A percentile compares a stretch with the other conserved stretches of the same genome.
phyloP scores from a whole-genome alignment of 1,140 invertebrate genomes.

The Geopemphigus sp. region DNA sequence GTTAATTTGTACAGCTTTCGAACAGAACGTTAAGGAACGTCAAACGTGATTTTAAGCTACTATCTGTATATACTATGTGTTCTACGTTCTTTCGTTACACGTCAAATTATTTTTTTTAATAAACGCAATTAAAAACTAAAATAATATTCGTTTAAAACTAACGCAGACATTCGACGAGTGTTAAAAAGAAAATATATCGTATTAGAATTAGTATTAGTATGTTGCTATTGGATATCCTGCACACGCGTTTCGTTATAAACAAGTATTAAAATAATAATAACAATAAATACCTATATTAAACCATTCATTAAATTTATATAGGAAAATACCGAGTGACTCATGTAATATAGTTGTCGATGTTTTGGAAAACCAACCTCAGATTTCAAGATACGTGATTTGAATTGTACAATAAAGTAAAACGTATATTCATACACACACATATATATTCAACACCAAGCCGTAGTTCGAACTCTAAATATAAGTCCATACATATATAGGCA shows the following conservation, averaged over 20 bases:
- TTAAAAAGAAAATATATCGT: slow-evolving; percentile 10
- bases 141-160: too few species aligned
- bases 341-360: neutral
- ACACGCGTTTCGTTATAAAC: slow-evolving; percentile 3
- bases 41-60: too few species aligned
- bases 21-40: too few species aligned
- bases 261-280: slow-evolving; percentile 12
- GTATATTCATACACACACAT: neutral
- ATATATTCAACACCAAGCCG: too few species aligned
- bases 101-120: too few species aligned
- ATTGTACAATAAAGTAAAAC: slow-evolving; percentile 30
- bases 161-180: neutral
- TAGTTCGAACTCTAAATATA: too few species aligned
- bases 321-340: neutral
- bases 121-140: too few species aligned
- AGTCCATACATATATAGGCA: too few species aligned
- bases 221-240: slow-evolving; percentile 34
- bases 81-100: too few species aligned
- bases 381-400: slow-evolving; percentile 28
- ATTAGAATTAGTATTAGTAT: too few species aligned
- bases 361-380: slow-evolving; percentile 7
- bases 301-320: slow-evolving; percentile 13
- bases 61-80: too few species aligned
- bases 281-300: neutral
- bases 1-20: too few species aligned